phyloP scores from a whole-genome alignment of 2,797 vertebrate species.

The Liparis tanakae region DNA sequence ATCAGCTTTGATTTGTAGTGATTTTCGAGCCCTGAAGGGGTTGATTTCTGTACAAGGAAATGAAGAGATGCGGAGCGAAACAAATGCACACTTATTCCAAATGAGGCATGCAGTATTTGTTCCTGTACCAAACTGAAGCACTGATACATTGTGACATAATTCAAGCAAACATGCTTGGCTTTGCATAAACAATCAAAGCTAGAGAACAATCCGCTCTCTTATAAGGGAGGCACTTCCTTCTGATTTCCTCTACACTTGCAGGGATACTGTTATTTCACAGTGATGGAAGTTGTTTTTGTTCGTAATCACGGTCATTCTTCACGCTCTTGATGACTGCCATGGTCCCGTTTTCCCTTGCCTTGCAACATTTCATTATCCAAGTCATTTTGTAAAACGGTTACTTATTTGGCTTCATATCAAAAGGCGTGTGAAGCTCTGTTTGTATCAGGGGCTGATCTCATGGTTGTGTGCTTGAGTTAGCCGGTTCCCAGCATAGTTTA shows the following conservation, averaged over 20 bases:
- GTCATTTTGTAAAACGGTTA: constrained; percentile 69
- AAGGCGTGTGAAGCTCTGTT: constrained; percentile 51
- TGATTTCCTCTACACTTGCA: constrained; percentile 71
- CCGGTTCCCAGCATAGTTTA: constrained; percentile 73
- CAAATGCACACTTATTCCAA: constrained; percentile 65
- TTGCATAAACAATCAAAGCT: constrained; percentile 73
- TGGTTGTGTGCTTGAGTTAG: constrained; percentile 48
- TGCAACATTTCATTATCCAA: constrained; percentile 77
- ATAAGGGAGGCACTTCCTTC: constrained; percentile 72
- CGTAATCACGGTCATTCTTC: constrained; percentile 69
- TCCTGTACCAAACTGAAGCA: constrained; percentile 60
- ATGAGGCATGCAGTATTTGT: constrained; percentile 71
- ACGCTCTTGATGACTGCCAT: constrained; percentile 62
- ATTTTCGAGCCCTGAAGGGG: constrained; percentile 38
- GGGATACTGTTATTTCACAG: constrained; percentile 68
- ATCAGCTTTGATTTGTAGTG: constrained; percentile 41
- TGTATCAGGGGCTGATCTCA: constrained; percentile 58
- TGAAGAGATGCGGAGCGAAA: constrained; percentile 61
- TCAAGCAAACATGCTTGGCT: constrained; percentile 77
- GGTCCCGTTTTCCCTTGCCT: constrained; percentile 55
- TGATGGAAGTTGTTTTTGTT: constrained; percentile 67
- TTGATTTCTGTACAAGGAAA: constrained; percentile 56
- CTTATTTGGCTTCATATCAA: constrained; percentile 70
- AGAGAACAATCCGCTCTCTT: constrained; percentile 74
- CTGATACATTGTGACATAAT: constrained; percentile 73